Evolutionary conservation across 2,797 vertebrate genomes (phyloP).

Genomic region (Semaprochilodus insignis): DNA sequence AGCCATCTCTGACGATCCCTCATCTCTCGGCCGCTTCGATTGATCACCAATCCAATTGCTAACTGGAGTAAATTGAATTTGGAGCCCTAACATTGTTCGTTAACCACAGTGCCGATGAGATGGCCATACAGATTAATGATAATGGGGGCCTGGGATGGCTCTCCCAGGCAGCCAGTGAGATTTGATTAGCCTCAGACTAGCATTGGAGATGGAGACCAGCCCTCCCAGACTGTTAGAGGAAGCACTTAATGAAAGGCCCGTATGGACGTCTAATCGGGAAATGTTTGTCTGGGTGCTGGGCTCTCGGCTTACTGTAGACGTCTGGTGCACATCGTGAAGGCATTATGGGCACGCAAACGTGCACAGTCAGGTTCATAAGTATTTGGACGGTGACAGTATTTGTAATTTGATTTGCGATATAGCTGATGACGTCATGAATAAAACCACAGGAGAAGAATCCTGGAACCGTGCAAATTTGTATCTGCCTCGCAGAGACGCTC

Average conservation of each 20-base stretch:
- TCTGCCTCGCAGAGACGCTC: too few species aligned
- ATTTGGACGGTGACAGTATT: too few species aligned
- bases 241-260: constrained; percentile 84
- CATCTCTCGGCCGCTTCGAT: constrained; percentile 78
- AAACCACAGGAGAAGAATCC: too few species aligned
- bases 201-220: constrained; percentile 75
- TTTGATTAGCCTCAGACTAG: constrained; percentile 83
- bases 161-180: constrained; percentile 77
- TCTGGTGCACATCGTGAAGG: constrained; percentile 18
- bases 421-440: too few species aligned
- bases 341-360: background rate
- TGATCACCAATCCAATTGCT: constrained; percentile 84
- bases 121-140: constrained; percentile 85
- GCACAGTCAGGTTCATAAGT: background rate
- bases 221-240: constrained; percentile 77
- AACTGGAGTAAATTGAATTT: constrained; percentile 85
- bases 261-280: constrained; percentile 78
- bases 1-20: constrained; percentile 75
- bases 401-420: too few species aligned
- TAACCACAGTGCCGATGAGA: constrained; percentile 84
- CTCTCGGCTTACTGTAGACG: constrained; percentile 74
- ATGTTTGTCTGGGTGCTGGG: constrained; percentile 78
- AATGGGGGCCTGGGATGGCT: constrained; percentile 81
- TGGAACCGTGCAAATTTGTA: too few species aligned
- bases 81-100: constrained; percentile 84